These are phyloP conservation scores for Scortum barcoo DNA, from an alignment of 2,113 vertebrate genomes.

Conservation along the genomic window DNA sequence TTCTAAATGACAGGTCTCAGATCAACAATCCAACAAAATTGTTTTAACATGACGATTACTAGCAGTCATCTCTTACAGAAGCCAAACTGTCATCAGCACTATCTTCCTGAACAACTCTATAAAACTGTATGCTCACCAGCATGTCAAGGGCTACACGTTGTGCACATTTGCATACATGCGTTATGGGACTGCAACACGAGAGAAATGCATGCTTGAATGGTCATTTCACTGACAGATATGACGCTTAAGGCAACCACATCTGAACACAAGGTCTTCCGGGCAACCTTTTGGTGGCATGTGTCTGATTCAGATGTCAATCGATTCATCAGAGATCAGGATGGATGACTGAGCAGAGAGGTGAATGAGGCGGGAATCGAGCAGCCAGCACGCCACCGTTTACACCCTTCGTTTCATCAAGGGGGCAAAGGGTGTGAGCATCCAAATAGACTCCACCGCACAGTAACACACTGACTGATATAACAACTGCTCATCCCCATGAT, in stretches of 20 bases:
- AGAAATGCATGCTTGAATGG: conserved; percentile 14
- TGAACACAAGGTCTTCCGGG: conserved; percentile 15
- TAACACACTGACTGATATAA: background rate
- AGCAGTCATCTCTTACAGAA: background rate
- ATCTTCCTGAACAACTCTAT: background rate
- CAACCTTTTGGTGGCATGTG: conserved; percentile 23
- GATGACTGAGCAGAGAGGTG: conserved; percentile 6
- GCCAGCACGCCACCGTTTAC: background rate
- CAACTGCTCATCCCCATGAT: background rate
- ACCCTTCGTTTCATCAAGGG: background rate
- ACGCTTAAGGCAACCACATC: conserved; percentile 17
- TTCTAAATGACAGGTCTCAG: too few relatives aligned
- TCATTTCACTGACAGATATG: conserved; percentile 29
- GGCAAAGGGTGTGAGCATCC: conserved; percentile 1
- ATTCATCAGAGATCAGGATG: conserved; percentile 16
- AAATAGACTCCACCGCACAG: background rate
- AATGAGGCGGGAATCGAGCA: background rate
- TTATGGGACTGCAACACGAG: background rate
- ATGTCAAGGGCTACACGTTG: background rate
- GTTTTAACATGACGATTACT: too few relatives aligned
- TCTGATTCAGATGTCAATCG: conserved; percentile 43
- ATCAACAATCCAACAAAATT: too few relatives aligned
- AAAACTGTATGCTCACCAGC: background rate
- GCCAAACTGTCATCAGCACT: background rate
- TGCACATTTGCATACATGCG: background rate